These are phyloP conservation scores for Cheilosia grossa DNA, from an alignment of 2,888 invertebrate genomes.

Conservation along the genomic window DNA sequence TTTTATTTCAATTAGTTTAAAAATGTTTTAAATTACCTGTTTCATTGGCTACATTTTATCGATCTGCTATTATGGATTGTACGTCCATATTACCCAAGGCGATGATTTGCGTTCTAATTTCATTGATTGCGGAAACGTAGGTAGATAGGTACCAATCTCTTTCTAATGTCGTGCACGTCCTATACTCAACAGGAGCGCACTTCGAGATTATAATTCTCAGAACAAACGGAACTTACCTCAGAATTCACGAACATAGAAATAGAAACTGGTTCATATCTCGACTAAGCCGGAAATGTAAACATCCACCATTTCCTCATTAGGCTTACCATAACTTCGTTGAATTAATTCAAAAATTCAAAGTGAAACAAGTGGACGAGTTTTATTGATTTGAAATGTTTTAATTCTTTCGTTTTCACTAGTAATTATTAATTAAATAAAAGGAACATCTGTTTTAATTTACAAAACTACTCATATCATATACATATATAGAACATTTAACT, in stretches of 20 bases:
- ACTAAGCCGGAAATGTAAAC: constrained; percentile 18
- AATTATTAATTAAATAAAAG: constrained; percentile 65
- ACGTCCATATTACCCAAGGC: too few species aligned
- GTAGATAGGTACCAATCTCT: too few species aligned
- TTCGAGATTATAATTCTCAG: not conserved
- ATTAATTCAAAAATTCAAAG: constrained; percentile 15
- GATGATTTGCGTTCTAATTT: too few species aligned
- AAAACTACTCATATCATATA: constrained; percentile 63
- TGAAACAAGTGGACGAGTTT: not conserved
- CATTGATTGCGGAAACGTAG: too few species aligned
- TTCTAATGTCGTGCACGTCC: too few species aligned
- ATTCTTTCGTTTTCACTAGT: constrained; percentile 36
- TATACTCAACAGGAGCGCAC: not conserved
- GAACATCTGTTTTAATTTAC: constrained; percentile 72
- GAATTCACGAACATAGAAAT: not conserved
- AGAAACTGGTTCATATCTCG: constrained; percentile 31
- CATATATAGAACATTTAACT: constrained; percentile 57
- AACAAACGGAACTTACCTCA: constrained; percentile 13
- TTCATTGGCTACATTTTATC: too few species aligned
- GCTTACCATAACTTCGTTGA: constrained; percentile 17
- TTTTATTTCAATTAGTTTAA: too few species aligned
- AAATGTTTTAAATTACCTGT: too few species aligned
- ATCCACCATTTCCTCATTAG: not conserved
- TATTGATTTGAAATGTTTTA: constrained; percentile 24
- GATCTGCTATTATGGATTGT: too few species aligned